Base-by-base conservation (phyloP, 2,797 vertebrate genomes). In the Sciaenops ocellatus region DNA sequence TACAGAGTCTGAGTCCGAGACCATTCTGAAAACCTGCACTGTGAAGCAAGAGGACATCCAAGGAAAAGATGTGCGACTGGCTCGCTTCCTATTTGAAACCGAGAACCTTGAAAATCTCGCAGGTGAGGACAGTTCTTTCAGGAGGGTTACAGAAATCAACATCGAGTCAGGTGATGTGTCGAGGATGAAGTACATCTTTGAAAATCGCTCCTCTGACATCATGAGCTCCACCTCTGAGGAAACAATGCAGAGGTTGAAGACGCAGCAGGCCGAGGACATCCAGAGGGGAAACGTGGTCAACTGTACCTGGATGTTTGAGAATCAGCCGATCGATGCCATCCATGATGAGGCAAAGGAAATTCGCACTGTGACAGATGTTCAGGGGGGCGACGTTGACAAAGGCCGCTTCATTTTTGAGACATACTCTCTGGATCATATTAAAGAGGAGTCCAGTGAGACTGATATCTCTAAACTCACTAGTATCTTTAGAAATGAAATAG, bases 391-490 rank as follows among this genome's bases (percentile, higher is more conserved):
- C 70, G 97, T 98, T n/a, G 94, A 94, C 86, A 96, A 96, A 85
- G 86, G 97, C 1, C 96, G 97, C 75, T 97, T 98, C 82, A 95
- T 96, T 89, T 99, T 98, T 89, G 98, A 98, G 86, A 98, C 97
- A 0, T 97, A 94, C 86, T 97, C 97, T 69, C 91, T 98, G 64
- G 97, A 98, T 92, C 89, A 96, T 86, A 97, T 98, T 85, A 97
- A 96, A 87, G 95, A 97, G 52, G 94, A 97, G 66, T 94, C 94
- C 6, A 87, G 91, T 1, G 91, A 93, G 65, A 90, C 85, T 0
- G 90, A 91, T 50, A 89, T 95, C 47, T 94, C 89, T 42, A 92
- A 93, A 46, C 85, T 95, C 59, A 93, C 95, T 60, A 95, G 92
- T 69, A 89, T 94, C 69, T 92, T 89, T 34, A 85, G 94, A 77